Conservation (phyloP, 1,140 invertebrate species). For the Tetraneura akinire region DNA sequence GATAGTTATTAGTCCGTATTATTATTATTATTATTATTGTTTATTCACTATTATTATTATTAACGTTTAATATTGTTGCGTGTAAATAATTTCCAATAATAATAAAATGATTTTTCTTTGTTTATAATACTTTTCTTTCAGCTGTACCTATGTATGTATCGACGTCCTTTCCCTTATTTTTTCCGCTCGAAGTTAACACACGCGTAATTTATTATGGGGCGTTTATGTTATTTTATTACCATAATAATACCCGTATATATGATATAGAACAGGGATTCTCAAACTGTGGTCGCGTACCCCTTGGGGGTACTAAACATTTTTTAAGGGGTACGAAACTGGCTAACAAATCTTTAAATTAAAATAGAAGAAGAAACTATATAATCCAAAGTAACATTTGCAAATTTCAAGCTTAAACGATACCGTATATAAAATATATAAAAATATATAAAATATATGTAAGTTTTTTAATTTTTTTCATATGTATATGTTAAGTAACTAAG, state of each 20-base stretch:
- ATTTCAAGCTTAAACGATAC: not conserved
- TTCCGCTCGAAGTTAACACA: too few species aligned
- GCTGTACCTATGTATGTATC: too few species aligned
- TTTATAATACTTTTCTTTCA: too few species aligned
- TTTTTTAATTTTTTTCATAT: too few species aligned
- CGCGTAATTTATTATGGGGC: too few species aligned
- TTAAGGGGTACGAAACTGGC: not conserved
- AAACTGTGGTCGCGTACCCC: not conserved
- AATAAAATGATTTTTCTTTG: not conserved
- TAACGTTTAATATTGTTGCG: conserved; percentile 28
- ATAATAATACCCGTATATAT: too few species aligned
- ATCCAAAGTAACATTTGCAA: not conserved
- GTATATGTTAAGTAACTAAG: too few species aligned
- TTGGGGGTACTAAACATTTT: not conserved
- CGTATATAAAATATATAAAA: conserved; percentile 4
- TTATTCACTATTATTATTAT: not conserved
- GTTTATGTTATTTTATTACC: too few species aligned
- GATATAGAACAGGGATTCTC: not conserved
- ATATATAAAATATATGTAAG: not conserved
- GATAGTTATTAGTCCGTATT: not conserved
- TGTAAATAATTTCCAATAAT: conserved; percentile 19
- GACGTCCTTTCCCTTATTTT: too few species aligned
- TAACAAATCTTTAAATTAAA: not conserved
- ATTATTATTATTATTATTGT: too few species aligned
- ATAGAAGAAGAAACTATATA: not conserved